Conservation (phyloP, 2,888 invertebrate species). For the Drosophila longiperda region DNA sequence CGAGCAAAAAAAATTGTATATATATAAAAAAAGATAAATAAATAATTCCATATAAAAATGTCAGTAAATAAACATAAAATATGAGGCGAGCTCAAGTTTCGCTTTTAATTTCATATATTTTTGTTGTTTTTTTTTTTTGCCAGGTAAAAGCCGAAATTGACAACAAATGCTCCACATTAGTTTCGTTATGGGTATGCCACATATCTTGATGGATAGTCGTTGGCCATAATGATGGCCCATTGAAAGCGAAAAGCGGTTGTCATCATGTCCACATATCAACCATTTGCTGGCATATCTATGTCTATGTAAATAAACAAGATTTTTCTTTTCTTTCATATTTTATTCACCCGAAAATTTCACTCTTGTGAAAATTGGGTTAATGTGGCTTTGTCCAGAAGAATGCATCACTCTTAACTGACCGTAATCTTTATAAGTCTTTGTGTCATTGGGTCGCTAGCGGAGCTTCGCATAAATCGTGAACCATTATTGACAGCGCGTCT, state of each 20-base stretch:
- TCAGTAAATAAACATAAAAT: slow-evolving; percentile 54
- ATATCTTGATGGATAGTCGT: slow-evolving; percentile 42
- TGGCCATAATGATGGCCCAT: slow-evolving; percentile 47
- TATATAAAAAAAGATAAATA: slow-evolving; percentile 3
- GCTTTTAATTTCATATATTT: slow-evolving; percentile 55
- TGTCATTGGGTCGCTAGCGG: slow-evolving; percentile 46
- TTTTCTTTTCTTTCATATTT: slow-evolving; percentile 43
- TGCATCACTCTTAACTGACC: slow-evolving; percentile 27
- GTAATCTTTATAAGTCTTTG: slow-evolving; percentile 47
- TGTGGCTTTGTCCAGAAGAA: slow-evolving; percentile 20
- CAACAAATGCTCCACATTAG: slow-evolving; percentile 69
- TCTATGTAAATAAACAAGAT: slow-evolving; percentile 75
- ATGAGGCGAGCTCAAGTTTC: slow-evolving; percentile 48
- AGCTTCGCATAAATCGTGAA: slow-evolving; percentile 13
- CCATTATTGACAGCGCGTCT: slow-evolving; percentile 29
- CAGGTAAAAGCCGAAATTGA: slow-evolving; percentile 50
- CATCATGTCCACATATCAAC: slow-evolving; percentile 24
- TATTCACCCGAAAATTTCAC: slow-evolving; percentile 64
- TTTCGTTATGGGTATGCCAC: slow-evolving; percentile 72
- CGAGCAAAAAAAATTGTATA: slow-evolving; percentile 15
- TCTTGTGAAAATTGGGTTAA: slow-evolving; percentile 74
- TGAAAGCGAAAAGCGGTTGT: slow-evolving; percentile 60
- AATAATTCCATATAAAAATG: slow-evolving; percentile 47
- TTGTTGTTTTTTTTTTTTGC: slow-evolving; percentile 5
- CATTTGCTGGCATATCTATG: slow-evolving; percentile 4